Conservation (phyloP, 2,113 vertebrate species). For the Centropristis striata region DNA sequence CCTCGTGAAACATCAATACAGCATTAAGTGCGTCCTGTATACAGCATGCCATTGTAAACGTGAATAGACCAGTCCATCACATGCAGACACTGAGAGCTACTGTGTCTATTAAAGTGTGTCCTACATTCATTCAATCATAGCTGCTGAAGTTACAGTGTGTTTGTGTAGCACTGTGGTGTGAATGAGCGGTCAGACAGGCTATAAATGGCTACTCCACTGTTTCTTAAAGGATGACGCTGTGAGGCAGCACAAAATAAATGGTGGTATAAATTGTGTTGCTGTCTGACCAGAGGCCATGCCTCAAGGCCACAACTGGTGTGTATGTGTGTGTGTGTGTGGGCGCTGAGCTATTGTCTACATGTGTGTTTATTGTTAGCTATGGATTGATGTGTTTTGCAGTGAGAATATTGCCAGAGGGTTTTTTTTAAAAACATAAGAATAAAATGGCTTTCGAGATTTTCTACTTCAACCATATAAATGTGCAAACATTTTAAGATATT, state of each 20-base stretch:
- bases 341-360: not conserved
- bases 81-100: constrained; percentile 26
- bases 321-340: constrained; percentile 27
- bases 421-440: not conserved
- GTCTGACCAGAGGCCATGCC: constrained; percentile 36
- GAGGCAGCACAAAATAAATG: constrained; percentile 49
- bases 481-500: not conserved
- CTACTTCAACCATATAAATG: not conserved
- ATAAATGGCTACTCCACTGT: constrained; percentile 46
- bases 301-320: constrained; percentile 41
- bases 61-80: constrained; percentile 52
- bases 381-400: constrained; percentile 6
- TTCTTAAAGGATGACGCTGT: constrained; percentile 25
- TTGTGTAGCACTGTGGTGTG: constrained; percentile 48
- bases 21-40: not conserved
- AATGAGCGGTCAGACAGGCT: constrained; percentile 42
- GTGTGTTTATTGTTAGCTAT: constrained; percentile 21
- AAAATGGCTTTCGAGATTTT: not conserved
- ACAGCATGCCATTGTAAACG: constrained; percentile 27
- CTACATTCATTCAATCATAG: constrained; percentile 44
- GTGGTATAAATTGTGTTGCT: constrained; percentile 30
- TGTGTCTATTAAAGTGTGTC: constrained; percentile 42
- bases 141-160: constrained; percentile 23
- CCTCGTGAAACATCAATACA: constrained; percentile 37
- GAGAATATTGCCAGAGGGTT: not conserved